Conservation (phyloP, 2,888 invertebrate genomes). For the Bruchidius siliquastri region DNA sequence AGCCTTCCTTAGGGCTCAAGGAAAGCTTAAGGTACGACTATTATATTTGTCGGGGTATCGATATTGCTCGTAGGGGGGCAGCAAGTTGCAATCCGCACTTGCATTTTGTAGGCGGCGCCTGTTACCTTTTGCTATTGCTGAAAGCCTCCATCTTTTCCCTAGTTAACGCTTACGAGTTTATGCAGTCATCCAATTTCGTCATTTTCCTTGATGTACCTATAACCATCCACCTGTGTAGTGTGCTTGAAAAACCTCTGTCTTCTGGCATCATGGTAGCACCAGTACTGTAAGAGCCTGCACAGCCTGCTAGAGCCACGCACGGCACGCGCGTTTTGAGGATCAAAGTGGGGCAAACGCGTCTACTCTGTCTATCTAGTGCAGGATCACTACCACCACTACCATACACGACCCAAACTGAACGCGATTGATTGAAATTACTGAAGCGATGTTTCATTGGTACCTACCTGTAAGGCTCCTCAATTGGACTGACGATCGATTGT, state of each 20-base stretch:
- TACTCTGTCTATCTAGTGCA: neutral
- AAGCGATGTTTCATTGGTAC: constrained; percentile 5
- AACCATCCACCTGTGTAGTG: too few species aligned
- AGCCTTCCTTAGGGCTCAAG: too few species aligned
- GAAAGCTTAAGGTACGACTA: too few species aligned
- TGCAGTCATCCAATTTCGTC: too few species aligned
- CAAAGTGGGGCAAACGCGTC: constrained; percentile 34
- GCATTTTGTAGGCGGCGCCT: too few species aligned
- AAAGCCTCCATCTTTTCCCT: too few species aligned
- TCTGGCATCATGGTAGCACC: constrained; percentile 34
- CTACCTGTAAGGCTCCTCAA: constrained; percentile 45
- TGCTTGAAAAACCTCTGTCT: constrained; percentile 20
- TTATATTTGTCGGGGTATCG: too few species aligned
- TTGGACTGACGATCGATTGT: constrained; percentile 32
- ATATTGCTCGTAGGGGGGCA: too few species aligned
- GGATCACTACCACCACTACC: neutral
- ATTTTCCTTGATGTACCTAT: too few species aligned
- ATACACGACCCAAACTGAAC: constrained; percentile 9
- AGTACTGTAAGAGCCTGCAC: constrained; percentile 45
- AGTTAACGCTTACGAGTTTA: too few species aligned
- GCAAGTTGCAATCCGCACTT: too few species aligned
- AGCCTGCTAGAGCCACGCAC: constrained; percentile 49
- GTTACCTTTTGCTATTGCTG: too few species aligned
- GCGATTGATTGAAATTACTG: constrained; percentile 1
- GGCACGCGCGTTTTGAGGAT: constrained; percentile 33